phyloP scores from a whole-genome alignment of 2,113 vertebrate genomes.

The Alectura lathami region DNA sequence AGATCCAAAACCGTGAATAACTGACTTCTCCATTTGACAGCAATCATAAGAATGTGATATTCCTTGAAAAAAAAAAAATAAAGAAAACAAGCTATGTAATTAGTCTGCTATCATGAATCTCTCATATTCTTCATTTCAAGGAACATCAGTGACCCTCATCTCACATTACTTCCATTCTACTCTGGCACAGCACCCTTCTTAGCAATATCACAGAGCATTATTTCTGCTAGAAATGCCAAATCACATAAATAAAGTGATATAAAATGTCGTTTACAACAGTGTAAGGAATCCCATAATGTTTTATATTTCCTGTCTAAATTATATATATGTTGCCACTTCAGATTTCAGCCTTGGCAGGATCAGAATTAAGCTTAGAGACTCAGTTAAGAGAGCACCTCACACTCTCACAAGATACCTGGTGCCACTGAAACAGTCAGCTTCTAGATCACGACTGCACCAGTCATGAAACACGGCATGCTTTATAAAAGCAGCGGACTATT shows the following conservation, averaged over 20 bases:
- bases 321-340: conserved; percentile 8
- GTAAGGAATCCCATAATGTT: conserved; percentile 27
- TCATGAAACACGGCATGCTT: not conserved
- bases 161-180: not conserved
- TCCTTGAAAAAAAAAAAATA: conserved; percentile 24
- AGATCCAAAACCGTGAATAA: not conserved
- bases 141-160: not conserved
- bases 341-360: conserved; percentile 45
- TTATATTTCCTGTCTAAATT: conserved; percentile 20
- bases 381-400: not conserved
- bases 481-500: not conserved
- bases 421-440: not conserved
- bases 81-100: not conserved
- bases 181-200: not conserved
- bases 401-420: not conserved
- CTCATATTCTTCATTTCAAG: conserved; percentile 7
- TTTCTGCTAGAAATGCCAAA: conserved; percentile 26
- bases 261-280: conserved; percentile 39
- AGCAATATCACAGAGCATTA: not conserved
- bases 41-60: not conserved
- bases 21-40: not conserved
- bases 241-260: not conserved
- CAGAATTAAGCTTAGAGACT: not conserved
- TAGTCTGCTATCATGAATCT: not conserved
- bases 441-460: not conserved